Percentiles rank a stretch among this genome's conserved stretches.
Evolutionary conservation across 2,113 vertebrate species (phyloP).

Genomic region (Seriola quinqueradiata): DNA sequence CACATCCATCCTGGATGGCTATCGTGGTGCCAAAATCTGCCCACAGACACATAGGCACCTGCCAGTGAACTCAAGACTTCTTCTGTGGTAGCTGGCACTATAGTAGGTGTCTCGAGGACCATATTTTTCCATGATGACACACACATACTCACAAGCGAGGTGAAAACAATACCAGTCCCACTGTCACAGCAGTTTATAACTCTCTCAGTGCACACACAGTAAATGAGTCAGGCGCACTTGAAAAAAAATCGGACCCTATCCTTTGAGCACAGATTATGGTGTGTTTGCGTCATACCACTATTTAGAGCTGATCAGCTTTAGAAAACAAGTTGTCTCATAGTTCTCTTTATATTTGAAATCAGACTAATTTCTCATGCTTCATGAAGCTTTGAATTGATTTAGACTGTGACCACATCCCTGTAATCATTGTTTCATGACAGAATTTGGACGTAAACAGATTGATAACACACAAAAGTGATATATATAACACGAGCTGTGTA

Average conservation of each 20-base stretch:
- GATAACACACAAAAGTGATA: constrained; percentile 37
- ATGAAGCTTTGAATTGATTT: constrained; percentile 29
- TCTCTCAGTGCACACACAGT: background rate
- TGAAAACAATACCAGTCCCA: too few relatives aligned
- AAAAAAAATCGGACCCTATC: background rate
- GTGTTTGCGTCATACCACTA: background rate
- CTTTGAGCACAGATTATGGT: background rate
- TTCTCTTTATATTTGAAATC: constrained; percentile 16
- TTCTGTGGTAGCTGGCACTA: too few relatives aligned
- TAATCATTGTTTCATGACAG: constrained; percentile 29
- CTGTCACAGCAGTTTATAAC: background rate
- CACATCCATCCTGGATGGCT: too few relatives aligned
- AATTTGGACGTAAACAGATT: constrained; percentile 35
- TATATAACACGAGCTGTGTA: constrained; percentile 28
- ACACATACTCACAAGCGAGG: too few relatives aligned
- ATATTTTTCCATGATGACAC: too few relatives aligned
- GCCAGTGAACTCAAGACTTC: too few relatives aligned
- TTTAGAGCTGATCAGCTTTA: constrained; percentile 2
- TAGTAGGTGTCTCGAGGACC: too few relatives aligned
- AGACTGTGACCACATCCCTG: constrained; percentile 2
- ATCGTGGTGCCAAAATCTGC: too few relatives aligned
- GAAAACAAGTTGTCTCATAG: background rate
- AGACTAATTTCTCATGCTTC: constrained; percentile 20
- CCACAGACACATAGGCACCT: too few relatives aligned
- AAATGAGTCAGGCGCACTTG: background rate